Base-by-base conservation (phyloP, 1,140 invertebrate species). In the Micrasema longulum region DNA sequence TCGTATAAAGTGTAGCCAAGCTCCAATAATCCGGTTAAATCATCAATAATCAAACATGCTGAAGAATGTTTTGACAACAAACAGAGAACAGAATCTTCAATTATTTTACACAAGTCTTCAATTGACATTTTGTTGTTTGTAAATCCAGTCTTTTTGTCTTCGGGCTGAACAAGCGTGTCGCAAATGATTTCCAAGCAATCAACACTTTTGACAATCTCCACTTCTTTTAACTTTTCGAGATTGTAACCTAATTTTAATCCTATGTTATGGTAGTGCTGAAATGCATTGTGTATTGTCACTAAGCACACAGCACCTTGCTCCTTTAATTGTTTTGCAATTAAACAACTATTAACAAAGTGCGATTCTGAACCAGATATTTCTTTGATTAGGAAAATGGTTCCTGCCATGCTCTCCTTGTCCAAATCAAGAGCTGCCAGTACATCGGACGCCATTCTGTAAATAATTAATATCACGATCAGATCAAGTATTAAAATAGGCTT, bases 161-260 rank as follows among this genome's bases (percentile, higher is more conserved):
- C 82, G 53, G 76, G 78, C 38, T 78, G 79, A 7, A 77, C 79
- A 7, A 84, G 79, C 76, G 77, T 79, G 31, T 77, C 80, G 3
- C 78, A 80, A 60, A 89, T 85, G 72, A 83, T 81, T 74, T 81
- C 88, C 69, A 87, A 84, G 20, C 85, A 84, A 78, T 89, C 88
- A 41, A 88, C 86, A 65, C 89, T 84, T 47, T 82, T 78, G 9
- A 91, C 78, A 11, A 84, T 79, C 1, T 82, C 86, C 60, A 85
- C 81, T 14, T 88, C 85, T 63, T 87, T 79, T 73, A 88, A 79
- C 64, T 86, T 84, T 35, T 86, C 84, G 22, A 92, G 81, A 79
- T 92, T 91, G 76, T 91, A 91, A 23, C 91, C 91, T 76, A 92
- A 82, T 77, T 90, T 89, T 77, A 90, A 87, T n/a, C 90, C 89